Base-by-base conservation (phyloP, 2,888 invertebrate species). In the Dasysyrphus albostriatus region DNA sequence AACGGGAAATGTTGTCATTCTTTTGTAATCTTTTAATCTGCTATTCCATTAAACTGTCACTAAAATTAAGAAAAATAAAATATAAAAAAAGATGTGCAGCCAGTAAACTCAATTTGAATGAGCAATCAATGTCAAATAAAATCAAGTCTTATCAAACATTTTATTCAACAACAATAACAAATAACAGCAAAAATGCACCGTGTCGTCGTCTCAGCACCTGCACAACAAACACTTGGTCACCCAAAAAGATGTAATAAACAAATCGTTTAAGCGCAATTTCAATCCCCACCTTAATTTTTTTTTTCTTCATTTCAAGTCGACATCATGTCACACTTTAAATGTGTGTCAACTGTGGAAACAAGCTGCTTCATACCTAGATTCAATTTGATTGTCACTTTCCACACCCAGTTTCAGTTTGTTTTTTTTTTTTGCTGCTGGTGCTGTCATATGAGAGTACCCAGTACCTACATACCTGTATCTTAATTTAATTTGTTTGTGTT, bases 311-410 rank as follows among this genome's bases (percentile, higher is more conserved):
- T 54, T 32, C 9, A 74, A 70, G 56, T 12, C 49, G 14, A 74
- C 79, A 56, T 75, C 70, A 54, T 81, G 84, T 80, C 84, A 81
- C 76, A 76, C 81, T 67, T 76, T 73, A 42, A 72, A 84, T 84
- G 72, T 84, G 67, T 84, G 84, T 84, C 84, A 84, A 73, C 72
- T 61, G 39, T 65, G 80, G 72, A 84, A 84, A 81, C 81, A 76
- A 84, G 76, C 81, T 69, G 51, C 69, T 69, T 76, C 72, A 75
- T 80, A 76, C 84, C 80, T 84, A 80, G 80, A 76, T 67, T 65
- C 72, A 56, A 76, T 80, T 84, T 84, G 61, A 72, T 81, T 80
- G 81, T 72, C 81, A 81, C 81, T 76, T 76, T 84, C 84, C 84
- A 84, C 84, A 81, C 84, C 84, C 81, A 81, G 65, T 69, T 77